Evolutionary conservation across 2,113 vertebrate species (phyloP).

Genomic region (Daphoenositta chrysoptera): DNA sequence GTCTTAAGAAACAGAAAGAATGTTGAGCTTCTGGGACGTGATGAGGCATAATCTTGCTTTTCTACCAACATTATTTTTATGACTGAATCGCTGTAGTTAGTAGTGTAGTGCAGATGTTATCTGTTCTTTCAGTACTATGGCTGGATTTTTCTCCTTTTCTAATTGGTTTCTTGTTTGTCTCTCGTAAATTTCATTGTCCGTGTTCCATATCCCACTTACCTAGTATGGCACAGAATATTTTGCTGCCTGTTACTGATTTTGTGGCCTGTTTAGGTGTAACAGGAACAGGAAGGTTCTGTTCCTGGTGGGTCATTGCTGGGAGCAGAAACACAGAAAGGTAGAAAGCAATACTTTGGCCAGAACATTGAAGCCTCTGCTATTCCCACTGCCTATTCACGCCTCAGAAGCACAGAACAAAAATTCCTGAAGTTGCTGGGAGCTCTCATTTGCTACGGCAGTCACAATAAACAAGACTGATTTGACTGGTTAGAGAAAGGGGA

Average conservation of each 20-base stretch:
- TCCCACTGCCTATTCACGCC: neutral
- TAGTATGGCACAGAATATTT: neutral
- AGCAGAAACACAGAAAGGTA: neutral
- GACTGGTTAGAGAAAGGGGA: neutral
- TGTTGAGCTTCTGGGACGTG: neutral
- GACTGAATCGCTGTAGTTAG: neutral
- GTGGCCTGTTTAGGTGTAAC: neutral
- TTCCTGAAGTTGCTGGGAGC: neutral
- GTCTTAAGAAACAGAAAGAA: neutral
- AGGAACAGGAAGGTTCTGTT: neutral
- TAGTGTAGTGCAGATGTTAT: neutral
- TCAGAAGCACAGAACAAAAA: neutral
- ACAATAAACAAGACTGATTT: conserved; percentile 1
- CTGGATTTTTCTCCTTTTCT: neutral
- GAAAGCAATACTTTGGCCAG: neutral
- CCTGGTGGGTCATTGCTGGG: neutral
- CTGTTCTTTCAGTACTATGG: neutral
- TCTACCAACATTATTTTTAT: neutral
- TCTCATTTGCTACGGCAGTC: neutral
- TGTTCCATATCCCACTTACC: neutral
- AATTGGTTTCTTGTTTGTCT: neutral
- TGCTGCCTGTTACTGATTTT: neutral
- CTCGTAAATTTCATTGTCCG: neutral
- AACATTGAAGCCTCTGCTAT: neutral
- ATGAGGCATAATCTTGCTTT: neutral